These are phyloP conservation scores for Drosophila barbarae DNA, from an alignment of 2,888 invertebrate species.

Conservation along the genomic window DNA sequence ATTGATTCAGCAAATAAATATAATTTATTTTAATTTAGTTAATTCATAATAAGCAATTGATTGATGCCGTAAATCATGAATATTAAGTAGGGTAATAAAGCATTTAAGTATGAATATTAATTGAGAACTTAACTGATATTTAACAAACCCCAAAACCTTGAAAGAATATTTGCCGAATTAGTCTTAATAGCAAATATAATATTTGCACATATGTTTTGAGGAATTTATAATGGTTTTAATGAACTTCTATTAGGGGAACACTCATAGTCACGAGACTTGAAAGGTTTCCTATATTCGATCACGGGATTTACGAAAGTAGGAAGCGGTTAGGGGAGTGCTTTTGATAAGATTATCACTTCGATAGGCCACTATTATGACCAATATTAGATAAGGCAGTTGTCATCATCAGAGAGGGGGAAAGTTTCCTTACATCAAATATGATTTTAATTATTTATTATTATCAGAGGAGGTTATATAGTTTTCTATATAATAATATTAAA, in stretches of 20 bases:
- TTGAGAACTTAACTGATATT: background rate
- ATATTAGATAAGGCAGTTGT: constrained; percentile 5
- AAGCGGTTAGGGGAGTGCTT: constrained; percentile 4
- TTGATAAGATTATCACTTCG: constrained; percentile 11
- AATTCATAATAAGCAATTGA: constrained; percentile 10
- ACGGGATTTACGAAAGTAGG: constrained; percentile 2
- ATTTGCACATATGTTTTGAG: constrained; percentile 1
- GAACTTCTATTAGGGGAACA: background rate
- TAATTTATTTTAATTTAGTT: constrained; percentile 18
- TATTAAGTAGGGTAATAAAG: background rate
- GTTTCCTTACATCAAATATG: background rate
- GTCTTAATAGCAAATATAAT: background rate
- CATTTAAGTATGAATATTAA: background rate
- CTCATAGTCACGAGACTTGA: constrained; percentile 1
- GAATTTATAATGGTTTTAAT: background rate
- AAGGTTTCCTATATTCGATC: background rate
- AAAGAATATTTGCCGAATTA: background rate
- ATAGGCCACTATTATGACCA: constrained; percentile 7
- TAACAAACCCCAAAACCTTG: background rate
- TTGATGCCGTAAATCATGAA: constrained; percentile 6
- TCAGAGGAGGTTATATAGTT: no score
- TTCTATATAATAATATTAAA: no score
- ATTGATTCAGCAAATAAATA: background rate
- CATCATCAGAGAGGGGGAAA: background rate
- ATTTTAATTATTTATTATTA: background rate